Evolutionary conservation across 2,113 vertebrate genomes (phyloP).

Genomic region (Proterorhinus semilunaris): DNA sequence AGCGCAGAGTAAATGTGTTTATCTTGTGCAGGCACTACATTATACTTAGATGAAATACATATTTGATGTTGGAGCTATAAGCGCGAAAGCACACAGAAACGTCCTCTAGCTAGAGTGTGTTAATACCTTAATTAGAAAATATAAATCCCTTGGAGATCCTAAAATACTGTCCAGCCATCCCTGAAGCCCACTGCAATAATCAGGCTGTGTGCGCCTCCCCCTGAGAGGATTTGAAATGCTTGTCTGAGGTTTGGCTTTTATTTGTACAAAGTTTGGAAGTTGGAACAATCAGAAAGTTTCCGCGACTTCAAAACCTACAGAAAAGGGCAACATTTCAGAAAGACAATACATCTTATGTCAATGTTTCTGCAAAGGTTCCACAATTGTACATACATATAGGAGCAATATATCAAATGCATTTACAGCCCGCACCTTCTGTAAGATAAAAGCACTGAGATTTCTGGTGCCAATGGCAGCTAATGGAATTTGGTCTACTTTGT

Average conservation of each 20-base stretch:
- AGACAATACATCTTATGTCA: background rate
- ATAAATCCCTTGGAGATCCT: slow-evolving; percentile 51
- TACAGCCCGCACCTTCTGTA: background rate
- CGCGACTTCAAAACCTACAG: background rate
- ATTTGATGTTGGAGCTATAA: slow-evolving; percentile 46
- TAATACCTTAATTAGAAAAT: slow-evolving; percentile 64
- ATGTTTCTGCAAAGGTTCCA: background rate
- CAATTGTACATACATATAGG: background rate
- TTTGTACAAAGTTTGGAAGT: slow-evolving; percentile 28
- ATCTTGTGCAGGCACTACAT: slow-evolving; percentile 42
- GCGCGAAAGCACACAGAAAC: slow-evolving; percentile 26
- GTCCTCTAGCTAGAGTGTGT: slow-evolving; percentile 46
- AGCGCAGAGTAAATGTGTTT: slow-evolving; percentile 53
- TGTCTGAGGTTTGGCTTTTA: slow-evolving; percentile 24
- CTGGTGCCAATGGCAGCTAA: too few relatives aligned
- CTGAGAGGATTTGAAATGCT: slow-evolving; percentile 33
- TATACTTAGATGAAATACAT: slow-evolving; percentile 50
- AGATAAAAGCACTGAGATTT: too few relatives aligned
- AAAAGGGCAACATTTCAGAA: background rate
- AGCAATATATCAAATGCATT: background rate
- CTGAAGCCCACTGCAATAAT: slow-evolving; percentile 55
- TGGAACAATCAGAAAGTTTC: slow-evolving; percentile 13
- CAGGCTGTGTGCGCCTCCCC: slow-evolving; percentile 28
- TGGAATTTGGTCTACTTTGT: too few relatives aligned
- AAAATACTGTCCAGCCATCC: slow-evolving; percentile 53